Percentiles rank a stretch among this genome's conserved stretches.
Evolutionary conservation across 2,888 invertebrate species (phyloP).

Genomic region (Byasa hedistus): DNA sequence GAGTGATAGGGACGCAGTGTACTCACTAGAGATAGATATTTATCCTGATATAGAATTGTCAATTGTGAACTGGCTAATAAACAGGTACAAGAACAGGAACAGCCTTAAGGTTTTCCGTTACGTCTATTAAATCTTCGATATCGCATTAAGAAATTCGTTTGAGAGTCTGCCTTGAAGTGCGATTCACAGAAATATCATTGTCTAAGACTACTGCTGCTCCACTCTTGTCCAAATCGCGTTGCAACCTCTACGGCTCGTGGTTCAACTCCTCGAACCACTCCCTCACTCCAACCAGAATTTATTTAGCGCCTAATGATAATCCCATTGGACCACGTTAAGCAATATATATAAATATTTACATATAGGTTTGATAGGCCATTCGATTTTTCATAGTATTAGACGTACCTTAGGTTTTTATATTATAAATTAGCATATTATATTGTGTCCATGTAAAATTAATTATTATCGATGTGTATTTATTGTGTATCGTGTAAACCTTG

Average conservation of each 20-base stretch:
- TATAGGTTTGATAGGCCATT: constrained; percentile 69
- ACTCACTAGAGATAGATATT: neutral
- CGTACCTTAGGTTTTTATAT: constrained; percentile 72
- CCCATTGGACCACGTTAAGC: constrained; percentile 77
- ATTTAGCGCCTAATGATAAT: constrained; percentile 62
- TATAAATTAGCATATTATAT: constrained; percentile 40
- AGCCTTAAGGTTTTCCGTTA: no score
- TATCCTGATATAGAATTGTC: no score
- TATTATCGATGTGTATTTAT: constrained; percentile 21
- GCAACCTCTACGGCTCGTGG: constrained; percentile 13
- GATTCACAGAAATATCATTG: no score
- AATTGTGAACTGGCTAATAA: no score
- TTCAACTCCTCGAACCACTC: neutral
- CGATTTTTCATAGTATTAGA: constrained; percentile 57
- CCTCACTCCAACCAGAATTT: constrained; percentile 36
- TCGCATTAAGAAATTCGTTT: no score
- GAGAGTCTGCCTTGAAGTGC: no score
- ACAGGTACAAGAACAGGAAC: no score
- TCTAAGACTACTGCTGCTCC: constrained; percentile 45
- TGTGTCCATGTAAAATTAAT: constrained; percentile 46
- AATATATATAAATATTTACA: constrained; percentile 62
- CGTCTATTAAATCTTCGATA: no score
- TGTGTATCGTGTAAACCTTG: neutral
- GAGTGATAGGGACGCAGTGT: neutral
- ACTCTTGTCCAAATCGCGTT: constrained; percentile 30